Evolutionary conservation across 2,888 invertebrate species (phyloP), one percentile per base, ranked within the genome.

Genomic region (Suillia variegata): DNA sequence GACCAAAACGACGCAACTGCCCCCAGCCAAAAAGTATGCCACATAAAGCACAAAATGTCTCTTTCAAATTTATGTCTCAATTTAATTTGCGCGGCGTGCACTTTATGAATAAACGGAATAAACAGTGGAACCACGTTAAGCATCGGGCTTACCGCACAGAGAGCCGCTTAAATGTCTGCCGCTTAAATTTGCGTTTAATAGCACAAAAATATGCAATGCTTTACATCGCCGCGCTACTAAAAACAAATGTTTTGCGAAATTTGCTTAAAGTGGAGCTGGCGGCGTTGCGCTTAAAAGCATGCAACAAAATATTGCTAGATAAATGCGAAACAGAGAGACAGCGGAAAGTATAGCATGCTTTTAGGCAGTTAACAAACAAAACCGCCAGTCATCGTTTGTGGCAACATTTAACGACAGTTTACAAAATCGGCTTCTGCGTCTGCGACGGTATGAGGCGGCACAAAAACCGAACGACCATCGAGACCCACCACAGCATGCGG

Each of bases 331-430:
- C n/a, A n/a, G n/a, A n/a, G n/a, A n/a, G n/a, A 2, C 17, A 20
- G n/a, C 13, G 15, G 33, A 18, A 26, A 12, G 22, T 50, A 12
- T 13, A 24, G 52, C 31, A 31, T 24, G 33, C 22, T 55, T 55
- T 50, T 31, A 34, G 45, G 24, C 52, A 52, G 20, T 57, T 51
- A 26, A 57, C 53, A 58, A 53, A 57, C 45, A 31, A 63, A 66
- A 62, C 59, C 65, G 66, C 65, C 57, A 64, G 63, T 62, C 56
- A 48, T 65, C 56, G 49, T 65, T 65, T 66, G 63, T 33, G 65
- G 62, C 57, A 47, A 55, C 54, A 61, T 62, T 65, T 59, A 61
- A 62, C 53, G 62, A 58, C 57, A 62, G 54, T 58, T 64, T 59
- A 26, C 62, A 56, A 59, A 56, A 54, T 58, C 51, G 20, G 4